Evolutionary conservation across 2,113 vertebrate genomes (phyloP), one percentile per base, ranked within the genome.

Genomic region (Heterocephalus glaber): DNA sequence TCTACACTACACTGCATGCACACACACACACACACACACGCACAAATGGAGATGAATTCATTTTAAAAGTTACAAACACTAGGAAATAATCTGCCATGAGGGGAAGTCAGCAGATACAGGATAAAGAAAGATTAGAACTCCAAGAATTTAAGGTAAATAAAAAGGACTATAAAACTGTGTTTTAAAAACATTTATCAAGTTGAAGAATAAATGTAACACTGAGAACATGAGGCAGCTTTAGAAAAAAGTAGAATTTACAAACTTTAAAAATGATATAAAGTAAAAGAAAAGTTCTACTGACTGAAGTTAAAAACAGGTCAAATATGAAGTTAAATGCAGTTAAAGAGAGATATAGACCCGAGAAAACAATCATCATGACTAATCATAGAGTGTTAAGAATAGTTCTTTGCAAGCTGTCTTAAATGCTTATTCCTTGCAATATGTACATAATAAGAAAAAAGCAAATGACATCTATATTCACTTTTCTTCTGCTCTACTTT

Each of bases 211-310:
- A 90, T 72, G 49, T 41, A 44, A 72, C 20, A 41, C 0, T 70
- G 52, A 54, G 17, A 20, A 79, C 26, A 30, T 80, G 38, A 83
- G 33, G 13, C 7, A 68, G 28, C 65, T 89, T 90, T 70, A 85
- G 33, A 5, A 68, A 76, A 76, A 88, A 41, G 19, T 5, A 60
- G 22, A 94, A 77, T 77, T 70, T 52, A 17, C 56, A 63, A 20
- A 83, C 20, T 77, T 80, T 66, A 52, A 86, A 80, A 76, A 74
- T 35, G 19, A 56, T 80, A 58, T 66, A 16, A 86, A 89, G 41
- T 74, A 70, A 89, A 92, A 84, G 52, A 82, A 95, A 90, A 92
- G 58, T 72, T 84, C 38, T 82, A 86, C 17, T 77, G n/a, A 83
- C 11, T 66, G 11, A 89, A 70, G 41, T 84, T 54, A 80, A 63